phyloP scores from a whole-genome alignment of 2,113 vertebrate species.

The Mormyrus iriodes region DNA sequence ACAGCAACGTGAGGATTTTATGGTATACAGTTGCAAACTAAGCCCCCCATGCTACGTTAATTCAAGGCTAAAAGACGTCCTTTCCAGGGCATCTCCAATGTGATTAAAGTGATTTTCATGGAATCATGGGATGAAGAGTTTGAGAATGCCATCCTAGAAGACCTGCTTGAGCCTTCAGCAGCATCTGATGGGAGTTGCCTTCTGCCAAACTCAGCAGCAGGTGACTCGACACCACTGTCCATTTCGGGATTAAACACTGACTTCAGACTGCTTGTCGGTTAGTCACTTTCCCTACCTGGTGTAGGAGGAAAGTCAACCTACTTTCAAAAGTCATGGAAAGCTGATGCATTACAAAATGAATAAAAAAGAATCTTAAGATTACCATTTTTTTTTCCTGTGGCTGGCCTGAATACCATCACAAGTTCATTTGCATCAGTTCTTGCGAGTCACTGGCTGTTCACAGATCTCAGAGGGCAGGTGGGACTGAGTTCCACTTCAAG shows the following conservation, averaged over 20 bases:
- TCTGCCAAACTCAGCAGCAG: background rate
- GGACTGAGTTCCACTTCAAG: background rate
- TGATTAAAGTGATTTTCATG: too few species aligned
- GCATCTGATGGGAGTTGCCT: background rate
- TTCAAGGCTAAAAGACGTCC: background rate
- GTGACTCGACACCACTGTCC: background rate
- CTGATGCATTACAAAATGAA: background rate
- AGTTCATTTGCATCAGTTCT: background rate
- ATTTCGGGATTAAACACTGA: background rate
- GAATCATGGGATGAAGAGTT: background rate
- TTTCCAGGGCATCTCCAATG: background rate
- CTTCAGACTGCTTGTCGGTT: background rate
- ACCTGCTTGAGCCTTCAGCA: background rate
- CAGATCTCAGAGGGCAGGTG: background rate
- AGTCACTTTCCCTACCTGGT: background rate
- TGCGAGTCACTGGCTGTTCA: background rate
- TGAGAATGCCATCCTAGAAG: background rate
- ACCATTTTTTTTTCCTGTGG: background rate
- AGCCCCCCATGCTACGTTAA: background rate
- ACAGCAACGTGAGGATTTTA: background rate
- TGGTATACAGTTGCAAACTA: background rate
- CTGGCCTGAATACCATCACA: background rate
- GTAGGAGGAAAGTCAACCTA: background rate
- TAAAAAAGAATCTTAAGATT: background rate
- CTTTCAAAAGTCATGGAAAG: slow-evolving; percentile 1